Evolutionary conservation across 2,113 vertebrate species (phyloP), one percentile per base, ranked within the genome.

Genomic region (Cinclus cinclus): DNA sequence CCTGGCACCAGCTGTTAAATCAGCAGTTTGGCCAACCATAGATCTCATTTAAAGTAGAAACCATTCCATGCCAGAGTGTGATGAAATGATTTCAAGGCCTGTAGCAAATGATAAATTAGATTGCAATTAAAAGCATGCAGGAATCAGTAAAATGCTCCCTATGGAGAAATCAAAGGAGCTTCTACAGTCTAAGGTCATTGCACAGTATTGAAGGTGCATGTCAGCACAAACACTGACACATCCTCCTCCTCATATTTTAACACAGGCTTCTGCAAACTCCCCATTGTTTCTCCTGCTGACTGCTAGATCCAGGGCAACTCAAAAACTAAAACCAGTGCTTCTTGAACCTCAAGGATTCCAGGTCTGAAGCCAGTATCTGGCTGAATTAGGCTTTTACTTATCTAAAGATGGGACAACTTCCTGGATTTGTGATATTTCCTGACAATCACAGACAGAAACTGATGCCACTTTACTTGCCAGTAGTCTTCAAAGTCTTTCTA

Each of bases 41-140:
- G 25, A 76, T 47, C 63, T 92, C 75, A 74, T 42, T 77, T 69
- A n/a, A 83, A 83, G 44, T 3, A 74, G 44, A 85, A 81, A 67
- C 12, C 27, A 7, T n/a, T 65, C 79, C 68, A 81, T 70, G 76
- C 67, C 63, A 80, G 39, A 47, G 24, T 15, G 64, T 44, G 79
- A 92, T 75, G 71, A 96, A 89, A 50, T 80, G 1, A 85, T 50
- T 91, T 74, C 84, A 91, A 88, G 46, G 89, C 46, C 63, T 67
- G 37, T 83, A 91, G 82, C 46, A 90, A 93, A 83, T 52, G 64
- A 87, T 74, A 89, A 96, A 93, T 95, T 67, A 85, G 64, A 67
- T 31, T 52, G 39, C 83, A 91, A 91, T 88, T 96, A 90, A 93
- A 92, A 90, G 68, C 71, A 78, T 63, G 55, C 55, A 83, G 39